These are phyloP conservation scores for Biston stratarius DNA, from an alignment of 2,888 invertebrate species.

Conservation along the genomic window DNA sequence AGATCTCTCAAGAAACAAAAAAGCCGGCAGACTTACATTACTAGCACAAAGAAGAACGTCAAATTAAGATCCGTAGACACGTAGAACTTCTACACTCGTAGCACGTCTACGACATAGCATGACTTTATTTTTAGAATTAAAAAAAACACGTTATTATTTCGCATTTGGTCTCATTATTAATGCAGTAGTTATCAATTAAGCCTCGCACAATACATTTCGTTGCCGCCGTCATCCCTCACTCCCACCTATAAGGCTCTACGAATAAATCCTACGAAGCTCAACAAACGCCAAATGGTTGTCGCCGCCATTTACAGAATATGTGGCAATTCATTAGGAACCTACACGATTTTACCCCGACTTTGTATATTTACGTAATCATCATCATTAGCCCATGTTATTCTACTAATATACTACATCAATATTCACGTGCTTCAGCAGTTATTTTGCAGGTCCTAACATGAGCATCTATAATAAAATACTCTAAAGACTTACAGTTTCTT, in stretches of 20 bases:
- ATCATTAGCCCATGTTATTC: background rate
- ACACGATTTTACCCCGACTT: background rate
- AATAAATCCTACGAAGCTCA: constrained; percentile 23
- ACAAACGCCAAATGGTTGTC: constrained; percentile 21
- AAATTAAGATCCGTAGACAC: background rate
- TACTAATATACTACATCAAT: background rate
- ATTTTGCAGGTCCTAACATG: too few relatives aligned
- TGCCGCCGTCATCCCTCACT: background rate
- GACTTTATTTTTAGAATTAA: too few relatives aligned
- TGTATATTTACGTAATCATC: background rate
- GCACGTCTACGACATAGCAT: too few relatives aligned
- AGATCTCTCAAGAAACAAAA: too few relatives aligned
- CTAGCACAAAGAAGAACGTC: too few relatives aligned
- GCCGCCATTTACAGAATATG: constrained; percentile 23
- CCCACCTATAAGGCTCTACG: background rate
- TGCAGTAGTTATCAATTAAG: constrained; percentile 11
- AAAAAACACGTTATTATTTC: background rate
- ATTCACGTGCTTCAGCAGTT: too few relatives aligned
- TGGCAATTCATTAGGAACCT: constrained; percentile 7
- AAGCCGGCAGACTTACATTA: too few relatives aligned
- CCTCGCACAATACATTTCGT: background rate
- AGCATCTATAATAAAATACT: too few relatives aligned
- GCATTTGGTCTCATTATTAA: background rate
- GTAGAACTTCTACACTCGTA: background rate
- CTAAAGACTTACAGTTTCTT: too few relatives aligned